These are phyloP conservation scores for Orthonychiurus folsomi DNA, from an alignment of 2,888 invertebrate genomes.

Conservation along the genomic window DNA sequence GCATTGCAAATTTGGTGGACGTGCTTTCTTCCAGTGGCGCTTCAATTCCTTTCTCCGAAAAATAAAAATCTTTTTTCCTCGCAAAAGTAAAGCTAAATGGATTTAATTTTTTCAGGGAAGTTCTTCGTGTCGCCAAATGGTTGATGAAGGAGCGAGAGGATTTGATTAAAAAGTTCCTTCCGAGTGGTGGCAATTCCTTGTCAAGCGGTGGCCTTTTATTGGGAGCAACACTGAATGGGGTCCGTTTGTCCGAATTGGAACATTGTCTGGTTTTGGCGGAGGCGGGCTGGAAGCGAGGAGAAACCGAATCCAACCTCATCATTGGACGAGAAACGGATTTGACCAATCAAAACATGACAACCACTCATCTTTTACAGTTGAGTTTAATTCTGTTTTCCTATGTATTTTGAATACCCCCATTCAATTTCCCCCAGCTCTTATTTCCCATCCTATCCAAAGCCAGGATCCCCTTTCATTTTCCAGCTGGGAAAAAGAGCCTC, in stretches of 20 bases:
- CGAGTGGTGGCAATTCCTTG: constrained; percentile 3
- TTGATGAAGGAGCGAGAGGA: constrained; percentile 44
- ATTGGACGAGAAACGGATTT: not conserved
- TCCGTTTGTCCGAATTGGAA: constrained; percentile 37
- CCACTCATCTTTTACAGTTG: constrained; percentile 16
- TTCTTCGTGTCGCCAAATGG: constrained; percentile 42
- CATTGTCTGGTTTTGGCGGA: constrained; percentile 38
- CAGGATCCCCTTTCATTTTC: too few species aligned
- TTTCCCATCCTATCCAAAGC: too few species aligned
- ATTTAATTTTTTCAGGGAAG: too few species aligned
- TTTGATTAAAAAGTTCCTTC: constrained; percentile 38
- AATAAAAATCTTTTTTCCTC: too few species aligned
- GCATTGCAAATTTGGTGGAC: too few species aligned
- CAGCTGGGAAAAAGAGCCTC: not conserved
- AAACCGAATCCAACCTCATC: not conserved
- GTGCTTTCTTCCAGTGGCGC: too few species aligned
- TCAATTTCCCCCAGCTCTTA: too few species aligned
- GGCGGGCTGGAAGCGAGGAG: constrained; percentile 33
- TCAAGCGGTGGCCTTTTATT: not conserved
- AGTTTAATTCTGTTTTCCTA: constrained; percentile 10
- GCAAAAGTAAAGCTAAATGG: too few species aligned
- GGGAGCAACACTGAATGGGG: constrained; percentile 16
- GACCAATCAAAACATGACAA: too few species aligned
- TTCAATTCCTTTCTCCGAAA: too few species aligned
- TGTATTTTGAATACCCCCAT: too few species aligned